Evolutionary conservation across 2,888 invertebrate species (phyloP).

Genomic region (Amphimallon solstitiale): DNA sequence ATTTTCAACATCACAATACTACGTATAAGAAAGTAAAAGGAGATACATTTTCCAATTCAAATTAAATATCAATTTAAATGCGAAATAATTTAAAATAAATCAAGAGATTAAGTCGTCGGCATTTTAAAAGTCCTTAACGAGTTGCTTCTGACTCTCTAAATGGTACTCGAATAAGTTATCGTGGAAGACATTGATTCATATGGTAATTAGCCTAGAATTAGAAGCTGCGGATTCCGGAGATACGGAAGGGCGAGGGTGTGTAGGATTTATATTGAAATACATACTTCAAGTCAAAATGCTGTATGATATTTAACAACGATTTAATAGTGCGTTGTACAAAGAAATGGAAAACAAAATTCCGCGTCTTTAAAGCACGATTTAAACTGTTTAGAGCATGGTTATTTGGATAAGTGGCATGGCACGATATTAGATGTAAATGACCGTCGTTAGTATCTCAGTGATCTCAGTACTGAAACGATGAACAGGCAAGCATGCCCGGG

Average conservation of each 20-base stretch:
- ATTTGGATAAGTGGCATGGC: conserved; percentile 51
- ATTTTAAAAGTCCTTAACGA: neutral
- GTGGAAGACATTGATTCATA: too few species aligned
- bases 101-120: conserved; percentile 3
- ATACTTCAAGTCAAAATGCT: too few species aligned
- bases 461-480: conserved; percentile 49
- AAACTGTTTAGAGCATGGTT: conserved; percentile 41
- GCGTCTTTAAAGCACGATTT: conserved; percentile 41
- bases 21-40: too few species aligned
- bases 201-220: too few species aligned
- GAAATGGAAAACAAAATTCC: neutral
- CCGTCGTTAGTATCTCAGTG: conserved; percentile 52
- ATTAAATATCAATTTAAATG: neutral
- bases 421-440: conserved; percentile 54
- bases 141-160: too few species aligned
- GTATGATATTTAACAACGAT: too few species aligned
- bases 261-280: too few species aligned
- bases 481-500: conserved; percentile 37
- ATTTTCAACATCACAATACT: too few species aligned
- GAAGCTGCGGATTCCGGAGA: too few species aligned
- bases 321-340: too few species aligned
- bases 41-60: neutral
- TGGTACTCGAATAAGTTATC: too few species aligned
- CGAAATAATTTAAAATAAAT: conserved; percentile 4
- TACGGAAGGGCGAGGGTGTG: too few species aligned